Evolutionary conservation across 2,888 invertebrate genomes (phyloP).

Genomic region (Torymus auratus): DNA sequence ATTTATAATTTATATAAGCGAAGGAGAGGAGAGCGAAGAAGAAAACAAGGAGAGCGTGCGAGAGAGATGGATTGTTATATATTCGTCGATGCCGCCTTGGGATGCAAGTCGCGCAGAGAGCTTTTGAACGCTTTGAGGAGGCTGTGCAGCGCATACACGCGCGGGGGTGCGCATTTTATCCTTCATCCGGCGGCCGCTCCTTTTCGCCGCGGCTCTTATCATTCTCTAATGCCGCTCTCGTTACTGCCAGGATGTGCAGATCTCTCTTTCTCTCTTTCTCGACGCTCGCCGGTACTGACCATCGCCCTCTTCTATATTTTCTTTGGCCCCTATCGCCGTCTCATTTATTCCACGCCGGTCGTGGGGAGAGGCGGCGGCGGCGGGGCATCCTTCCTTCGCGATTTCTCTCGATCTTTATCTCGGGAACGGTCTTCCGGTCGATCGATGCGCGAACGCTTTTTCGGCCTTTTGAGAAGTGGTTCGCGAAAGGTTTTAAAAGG

Average conservation of each 20-base stretch:
- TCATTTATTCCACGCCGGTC: constrained; percentile 29
- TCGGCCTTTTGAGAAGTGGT: no score
- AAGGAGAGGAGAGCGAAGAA: background rate
- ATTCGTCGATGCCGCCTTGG: constrained; percentile 1
- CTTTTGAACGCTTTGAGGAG: constrained; percentile 19
- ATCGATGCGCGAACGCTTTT: no score
- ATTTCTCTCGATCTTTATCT: no score
- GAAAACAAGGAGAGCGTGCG: background rate
- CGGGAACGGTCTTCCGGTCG: no score
- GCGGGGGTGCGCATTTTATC: constrained; percentile 3
- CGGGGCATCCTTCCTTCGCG: no score
- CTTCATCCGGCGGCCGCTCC: background rate
- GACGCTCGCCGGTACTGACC: constrained; percentile 55
- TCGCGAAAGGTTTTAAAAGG: no score
- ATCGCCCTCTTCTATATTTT: constrained; percentile 67
- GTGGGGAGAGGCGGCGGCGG: background rate
- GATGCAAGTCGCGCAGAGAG: background rate
- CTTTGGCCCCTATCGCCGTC: constrained; percentile 60
- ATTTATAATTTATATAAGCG: constrained; percentile 49
- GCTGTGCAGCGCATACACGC: background rate
- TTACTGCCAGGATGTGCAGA: constrained; percentile 75
- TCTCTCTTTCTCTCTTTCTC: constrained; percentile 56
- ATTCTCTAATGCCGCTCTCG: constrained; percentile 67
- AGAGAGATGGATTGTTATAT: constrained; percentile 3
- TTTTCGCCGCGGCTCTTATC: constrained; percentile 37